These are phyloP conservation scores for Eupeodes latifasciatus DNA, from an alignment of 2,888 invertebrate genomes.

Conservation along the genomic window DNA sequence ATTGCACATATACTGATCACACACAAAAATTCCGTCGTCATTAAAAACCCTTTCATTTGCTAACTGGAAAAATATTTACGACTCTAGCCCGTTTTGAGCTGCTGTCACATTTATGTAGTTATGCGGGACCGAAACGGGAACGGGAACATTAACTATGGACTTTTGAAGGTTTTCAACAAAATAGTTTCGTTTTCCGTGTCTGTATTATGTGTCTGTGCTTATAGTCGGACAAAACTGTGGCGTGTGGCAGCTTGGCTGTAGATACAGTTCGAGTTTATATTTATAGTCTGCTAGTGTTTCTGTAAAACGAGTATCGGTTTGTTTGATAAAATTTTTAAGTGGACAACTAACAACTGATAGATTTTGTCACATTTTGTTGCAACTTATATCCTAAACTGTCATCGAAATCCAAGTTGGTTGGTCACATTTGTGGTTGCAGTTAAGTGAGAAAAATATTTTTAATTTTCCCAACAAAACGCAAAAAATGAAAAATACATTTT, in stretches of 20 bases:
- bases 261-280: constrained; percentile 9
- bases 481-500: not conserved
- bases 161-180: constrained; percentile 51
- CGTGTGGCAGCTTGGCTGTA: not conserved
- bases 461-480: not conserved
- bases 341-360: not conserved
- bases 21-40: constrained; percentile 49
- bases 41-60: constrained; percentile 56
- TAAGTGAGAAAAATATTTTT: not conserved
- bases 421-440: not conserved
- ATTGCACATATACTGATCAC: constrained; percentile 24
- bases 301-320: constrained; percentile 11
- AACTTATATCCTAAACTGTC: constrained; percentile 23
- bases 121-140: not conserved
- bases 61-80: constrained; percentile 68
- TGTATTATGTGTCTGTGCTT: constrained; percentile 34
- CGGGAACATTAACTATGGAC: too few relatives aligned
- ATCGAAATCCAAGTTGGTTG: constrained; percentile 23
- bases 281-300: constrained; percentile 20
- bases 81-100: constrained; percentile 32
- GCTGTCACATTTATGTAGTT: constrained; percentile 55
- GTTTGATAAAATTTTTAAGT: not conserved
- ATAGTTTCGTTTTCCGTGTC: constrained; percentile 49
- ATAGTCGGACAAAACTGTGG: not conserved
- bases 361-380: not conserved